Evolutionary conservation across 2,888 invertebrate species (phyloP).

Genomic region (Frankliniella intonsa): DNA sequence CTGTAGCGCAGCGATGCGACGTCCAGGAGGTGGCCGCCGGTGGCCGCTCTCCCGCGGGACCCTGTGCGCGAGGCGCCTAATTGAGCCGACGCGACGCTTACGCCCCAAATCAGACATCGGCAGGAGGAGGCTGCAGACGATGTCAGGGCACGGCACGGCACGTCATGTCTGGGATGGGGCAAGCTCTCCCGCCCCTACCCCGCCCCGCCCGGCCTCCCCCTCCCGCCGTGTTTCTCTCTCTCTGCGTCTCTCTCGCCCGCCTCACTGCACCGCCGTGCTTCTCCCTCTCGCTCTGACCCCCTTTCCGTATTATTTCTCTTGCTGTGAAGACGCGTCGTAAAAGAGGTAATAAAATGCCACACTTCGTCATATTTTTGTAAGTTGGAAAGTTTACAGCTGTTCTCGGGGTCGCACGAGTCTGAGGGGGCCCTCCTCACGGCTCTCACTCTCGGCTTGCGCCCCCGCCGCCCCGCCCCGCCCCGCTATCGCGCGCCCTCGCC

Average conservation of each 20-base stretch:
- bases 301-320: constrained; percentile 30
- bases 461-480: not conserved
- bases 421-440: not conserved
- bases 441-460: not conserved
- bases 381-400: constrained; percentile 25
- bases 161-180: not conserved
- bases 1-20: too few species aligned
- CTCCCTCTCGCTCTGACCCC: constrained; percentile 34
- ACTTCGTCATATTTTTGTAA: constrained; percentile 23
- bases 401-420: not conserved
- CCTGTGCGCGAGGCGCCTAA: too few species aligned
- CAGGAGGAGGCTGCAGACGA: too few species aligned
- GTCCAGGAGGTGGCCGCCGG: too few species aligned
- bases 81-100: too few species aligned
- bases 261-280: constrained; percentile 35
- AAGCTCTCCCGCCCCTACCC: not conserved
- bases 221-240: not conserved
- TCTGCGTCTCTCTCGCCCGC: constrained; percentile 34
- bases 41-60: too few species aligned
- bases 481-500: too few species aligned
- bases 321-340: constrained; percentile 32
- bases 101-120: too few species aligned
- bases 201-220: not conserved
- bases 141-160: not conserved
- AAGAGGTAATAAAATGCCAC: constrained; percentile 27